Evolutionary conservation across 2,113 vertebrate genomes (phyloP).

Genomic region (Echinops telfairi): DNA sequence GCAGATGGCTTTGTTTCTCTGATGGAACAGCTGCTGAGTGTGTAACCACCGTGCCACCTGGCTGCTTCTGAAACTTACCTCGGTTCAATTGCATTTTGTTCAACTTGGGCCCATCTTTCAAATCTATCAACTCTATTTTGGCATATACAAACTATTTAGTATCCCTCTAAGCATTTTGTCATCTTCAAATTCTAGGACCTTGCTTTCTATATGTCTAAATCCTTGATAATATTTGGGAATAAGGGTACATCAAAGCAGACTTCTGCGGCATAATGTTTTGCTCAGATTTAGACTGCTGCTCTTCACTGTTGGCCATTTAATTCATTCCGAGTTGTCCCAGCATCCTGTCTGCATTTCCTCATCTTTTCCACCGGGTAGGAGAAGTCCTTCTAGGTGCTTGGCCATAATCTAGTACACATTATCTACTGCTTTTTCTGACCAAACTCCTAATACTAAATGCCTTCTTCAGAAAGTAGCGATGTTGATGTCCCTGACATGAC

Average conservation of each 20-base stretch:
- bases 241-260: slow-evolving; percentile 56
- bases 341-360: background rate
- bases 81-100: slow-evolving; percentile 63
- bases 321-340: background rate
- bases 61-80: background rate
- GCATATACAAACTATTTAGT: slow-evolving; percentile 6
- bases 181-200: slow-evolving; percentile 10
- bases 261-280: background rate
- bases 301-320: background rate
- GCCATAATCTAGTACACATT: background rate
- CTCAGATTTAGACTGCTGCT: slow-evolving; percentile 18
- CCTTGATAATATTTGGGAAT: slow-evolving; percentile 9
- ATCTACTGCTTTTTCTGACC: background rate
- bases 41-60: too few relatives aligned
- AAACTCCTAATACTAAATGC: background rate
- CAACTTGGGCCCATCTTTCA: background rate
- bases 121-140: slow-evolving; percentile 52
- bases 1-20: too few relatives aligned
- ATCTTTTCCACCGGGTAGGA: background rate
- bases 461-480: background rate
- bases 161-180: too few relatives aligned
- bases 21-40: too few relatives aligned
- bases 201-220: slow-evolving; percentile 8
- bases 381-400: background rate
- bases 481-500: background rate